These are phyloP conservation scores for Trachelus stipa DNA, from an alignment of 2,888 invertebrate species.

Conservation along the genomic window DNA sequence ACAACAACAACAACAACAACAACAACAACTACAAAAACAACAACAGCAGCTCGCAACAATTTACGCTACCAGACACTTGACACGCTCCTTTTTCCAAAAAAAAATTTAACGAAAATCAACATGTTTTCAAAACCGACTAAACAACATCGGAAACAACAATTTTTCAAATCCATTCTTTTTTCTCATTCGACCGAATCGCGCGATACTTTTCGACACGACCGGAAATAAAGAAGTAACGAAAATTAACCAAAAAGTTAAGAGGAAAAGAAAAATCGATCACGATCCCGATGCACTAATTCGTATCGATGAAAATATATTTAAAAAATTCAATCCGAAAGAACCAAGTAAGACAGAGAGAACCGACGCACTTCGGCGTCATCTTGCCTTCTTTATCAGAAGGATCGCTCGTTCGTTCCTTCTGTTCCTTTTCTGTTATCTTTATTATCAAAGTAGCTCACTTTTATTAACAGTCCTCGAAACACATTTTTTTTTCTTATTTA, in stretches of 20 bases:
- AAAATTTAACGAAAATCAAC: not conserved
- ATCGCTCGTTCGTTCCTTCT: not conserved
- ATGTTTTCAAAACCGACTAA: not conserved
- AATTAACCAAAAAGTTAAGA: not conserved
- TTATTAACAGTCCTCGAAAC: not conserved
- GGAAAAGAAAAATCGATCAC: conserved; percentile 15
- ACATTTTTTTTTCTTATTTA: not conserved
- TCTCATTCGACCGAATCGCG: conserved; percentile 32
- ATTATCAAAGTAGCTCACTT: not conserved
- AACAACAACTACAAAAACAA: conserved; percentile 12
- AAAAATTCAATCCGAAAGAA: not conserved
- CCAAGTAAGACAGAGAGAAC: not conserved
- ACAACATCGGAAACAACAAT: not conserved
- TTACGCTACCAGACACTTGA: conserved; percentile 32
- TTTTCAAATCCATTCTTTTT: conserved; percentile 27
- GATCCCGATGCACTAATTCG: conserved; percentile 11
- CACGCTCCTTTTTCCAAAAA: conserved; percentile 35
- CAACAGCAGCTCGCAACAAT: conserved; percentile 23
- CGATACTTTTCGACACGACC: conserved; percentile 27
- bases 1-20: conserved; percentile 7
- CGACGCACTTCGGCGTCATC: not conserved
- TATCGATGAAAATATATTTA: not conserved
- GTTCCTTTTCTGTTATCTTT: not conserved
- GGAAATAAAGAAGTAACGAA: not conserved
- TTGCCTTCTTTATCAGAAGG: not conserved